phyloP scores from a whole-genome alignment of 2,888 invertebrate genomes.

The Pogonocherus hispidulus region DNA sequence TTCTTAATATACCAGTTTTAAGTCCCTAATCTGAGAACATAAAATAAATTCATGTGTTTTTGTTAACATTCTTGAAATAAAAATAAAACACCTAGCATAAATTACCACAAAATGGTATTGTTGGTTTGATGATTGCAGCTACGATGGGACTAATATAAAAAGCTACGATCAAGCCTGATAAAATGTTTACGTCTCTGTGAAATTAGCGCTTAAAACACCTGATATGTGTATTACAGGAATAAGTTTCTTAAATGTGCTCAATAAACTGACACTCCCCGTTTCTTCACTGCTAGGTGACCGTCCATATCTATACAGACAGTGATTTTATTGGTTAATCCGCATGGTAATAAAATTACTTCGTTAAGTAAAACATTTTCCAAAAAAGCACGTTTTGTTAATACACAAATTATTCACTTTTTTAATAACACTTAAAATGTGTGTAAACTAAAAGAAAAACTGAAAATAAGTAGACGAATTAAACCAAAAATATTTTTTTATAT shows the following conservation, averaged over 20 bases:
- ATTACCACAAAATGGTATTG: constrained; percentile 10
- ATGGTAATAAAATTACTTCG: neutral
- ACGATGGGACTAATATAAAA: neutral
- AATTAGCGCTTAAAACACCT: constrained; percentile 2
- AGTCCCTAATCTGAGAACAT: constrained; percentile 19
- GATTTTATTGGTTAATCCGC: neutral
- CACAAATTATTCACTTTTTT: no score
- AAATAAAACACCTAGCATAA: constrained; percentile 21
- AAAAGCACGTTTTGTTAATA: no score
- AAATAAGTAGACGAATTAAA: no score
- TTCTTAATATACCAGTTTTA: constrained; percentile 5
- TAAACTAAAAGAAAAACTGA: no score
- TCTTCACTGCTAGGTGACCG: neutral
- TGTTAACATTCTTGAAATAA: constrained; percentile 25
- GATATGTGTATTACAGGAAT: constrained; percentile 1
- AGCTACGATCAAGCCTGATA: neutral
- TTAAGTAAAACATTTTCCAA: neutral
- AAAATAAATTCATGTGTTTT: constrained; percentile 26
- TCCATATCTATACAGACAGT: neutral
- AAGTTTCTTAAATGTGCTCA: neutral
- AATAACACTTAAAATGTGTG: no score
- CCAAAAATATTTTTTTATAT: no score
- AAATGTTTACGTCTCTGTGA: constrained; percentile 1
- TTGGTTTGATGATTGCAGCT: neutral
- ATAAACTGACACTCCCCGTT: neutral